Evolutionary conservation across 2,888 invertebrate genomes (phyloP).

Genomic region (Agrilus biguttatus): DNA sequence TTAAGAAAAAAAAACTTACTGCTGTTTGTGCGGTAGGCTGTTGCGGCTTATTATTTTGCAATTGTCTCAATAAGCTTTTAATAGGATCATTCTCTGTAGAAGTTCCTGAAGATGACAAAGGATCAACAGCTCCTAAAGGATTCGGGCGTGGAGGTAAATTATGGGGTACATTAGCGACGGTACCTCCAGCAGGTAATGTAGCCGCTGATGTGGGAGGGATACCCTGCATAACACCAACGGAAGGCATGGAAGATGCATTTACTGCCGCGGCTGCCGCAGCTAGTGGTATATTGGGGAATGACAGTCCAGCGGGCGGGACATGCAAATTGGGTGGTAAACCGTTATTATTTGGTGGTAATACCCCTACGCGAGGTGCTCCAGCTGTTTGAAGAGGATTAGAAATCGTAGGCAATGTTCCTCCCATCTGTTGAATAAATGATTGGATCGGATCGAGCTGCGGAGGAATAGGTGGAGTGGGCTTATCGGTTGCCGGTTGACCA

Average conservation of each 20-base stretch:
- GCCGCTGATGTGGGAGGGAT: neutral
- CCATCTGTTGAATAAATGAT: slow-evolving; percentile 38
- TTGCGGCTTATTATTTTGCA: slow-evolving; percentile 25
- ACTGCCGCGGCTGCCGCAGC: no score
- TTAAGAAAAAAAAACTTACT: no score
- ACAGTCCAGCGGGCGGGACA: slow-evolving; percentile 4
- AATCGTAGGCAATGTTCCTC: slow-evolving; percentile 29
- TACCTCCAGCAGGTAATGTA: slow-evolving; percentile 3
- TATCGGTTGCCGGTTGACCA: slow-evolving; percentile 20
- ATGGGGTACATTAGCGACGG: slow-evolving; percentile 2
- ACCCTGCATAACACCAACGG: slow-evolving; percentile 3
- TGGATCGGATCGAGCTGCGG: slow-evolving; percentile 35
- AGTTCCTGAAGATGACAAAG: slow-evolving; percentile 3
- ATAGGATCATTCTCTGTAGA: slow-evolving; percentile 32
- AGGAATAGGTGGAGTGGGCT: slow-evolving; percentile 19
- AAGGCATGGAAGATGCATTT: no score
- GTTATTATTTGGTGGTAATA: slow-evolving; percentile 9
- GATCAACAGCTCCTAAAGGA: slow-evolving; percentile 14
- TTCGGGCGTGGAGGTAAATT: slow-evolving; percentile 15
- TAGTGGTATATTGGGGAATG: neutral
- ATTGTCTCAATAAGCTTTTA: slow-evolving; percentile 35
- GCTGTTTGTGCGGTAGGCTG: slow-evolving; percentile 4
- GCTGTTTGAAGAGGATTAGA: slow-evolving; percentile 21
- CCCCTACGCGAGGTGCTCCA: slow-evolving; percentile 7
- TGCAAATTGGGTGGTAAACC: slow-evolving; percentile 7